Evolutionary conservation across 1,140 invertebrate genomes (phyloP).

Genomic region (Leptonema lineaticorne): DNA sequence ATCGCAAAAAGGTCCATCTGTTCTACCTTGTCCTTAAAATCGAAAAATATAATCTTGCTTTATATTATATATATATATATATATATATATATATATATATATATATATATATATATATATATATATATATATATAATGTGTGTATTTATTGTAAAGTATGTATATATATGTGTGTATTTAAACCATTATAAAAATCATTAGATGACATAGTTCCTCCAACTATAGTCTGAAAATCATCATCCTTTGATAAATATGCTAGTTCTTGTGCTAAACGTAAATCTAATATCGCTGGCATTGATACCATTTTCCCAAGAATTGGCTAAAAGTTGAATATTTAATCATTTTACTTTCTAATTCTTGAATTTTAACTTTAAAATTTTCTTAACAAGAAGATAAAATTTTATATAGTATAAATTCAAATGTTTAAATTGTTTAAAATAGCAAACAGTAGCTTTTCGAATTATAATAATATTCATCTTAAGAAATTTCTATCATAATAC

Average conservation of each 20-base stretch:
- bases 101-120: not conserved
- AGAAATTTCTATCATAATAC: too few relatives aligned
- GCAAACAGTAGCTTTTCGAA: not conserved
- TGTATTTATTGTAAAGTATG: too few relatives aligned
- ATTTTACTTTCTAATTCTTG: too few relatives aligned
- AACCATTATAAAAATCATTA: constrained; percentile 95
- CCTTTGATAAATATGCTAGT: constrained; percentile 61
- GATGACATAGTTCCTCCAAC: constrained; percentile 89
- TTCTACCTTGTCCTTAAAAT: constrained; percentile 72
- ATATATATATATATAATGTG: not conserved
- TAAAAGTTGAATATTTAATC: too few relatives aligned
- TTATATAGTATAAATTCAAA: not conserved
- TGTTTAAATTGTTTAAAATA: not conserved
- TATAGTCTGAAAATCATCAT: constrained; percentile 71
- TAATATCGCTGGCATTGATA: constrained; percentile 50
- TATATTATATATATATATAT: not conserved
- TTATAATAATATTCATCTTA: too few relatives aligned
- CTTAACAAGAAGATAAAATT: too few relatives aligned
- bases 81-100: not conserved
- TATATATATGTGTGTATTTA: too few relatives aligned
- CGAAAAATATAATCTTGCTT: not conserved
- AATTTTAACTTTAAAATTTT: too few relatives aligned
- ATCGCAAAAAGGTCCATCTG: constrained; percentile 95
- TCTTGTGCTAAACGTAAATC: constrained; percentile 49
- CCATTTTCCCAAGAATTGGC: constrained; percentile 79